Conservation (phyloP, 2,888 invertebrate genomes). For the Lochmaea crataegi region DNA sequence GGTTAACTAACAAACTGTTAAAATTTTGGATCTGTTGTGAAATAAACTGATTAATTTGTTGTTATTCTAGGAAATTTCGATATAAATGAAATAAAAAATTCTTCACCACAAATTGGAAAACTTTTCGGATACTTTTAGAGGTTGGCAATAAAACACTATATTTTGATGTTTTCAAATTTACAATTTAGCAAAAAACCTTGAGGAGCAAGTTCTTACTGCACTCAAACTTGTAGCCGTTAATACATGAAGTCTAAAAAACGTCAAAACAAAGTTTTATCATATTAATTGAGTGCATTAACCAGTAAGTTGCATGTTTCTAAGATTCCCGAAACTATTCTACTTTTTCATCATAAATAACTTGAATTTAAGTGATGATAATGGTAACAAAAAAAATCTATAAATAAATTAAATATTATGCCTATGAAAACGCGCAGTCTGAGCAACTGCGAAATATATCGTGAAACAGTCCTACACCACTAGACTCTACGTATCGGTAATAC, state of each 20-base stretch:
- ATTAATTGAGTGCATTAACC: not conserved
- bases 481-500: slow-evolving; percentile 27
- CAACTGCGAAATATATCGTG: not conserved
- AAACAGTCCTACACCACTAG: slow-evolving; percentile 31
- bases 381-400: not conserved
- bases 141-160: no score
- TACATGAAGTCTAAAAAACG: not conserved
- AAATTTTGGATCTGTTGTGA: no score
- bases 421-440: not conserved
- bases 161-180: no score
- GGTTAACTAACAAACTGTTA: no score
- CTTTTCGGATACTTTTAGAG: no score
- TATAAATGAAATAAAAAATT: no score
- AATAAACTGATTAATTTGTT: no score
- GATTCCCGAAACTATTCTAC: not conserved
- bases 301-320: not conserved
- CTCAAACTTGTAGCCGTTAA: no score
- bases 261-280: not conserved
- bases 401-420: not conserved
- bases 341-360: not conserved
- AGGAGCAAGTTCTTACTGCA: no score
- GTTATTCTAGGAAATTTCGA: no score
- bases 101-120: no score
- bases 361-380: slow-evolving; percentile 2
- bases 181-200: no score